Percentiles rank a stretch among this genome's conserved stretches.
These are phyloP conservation scores for Vultur gryphus DNA, from an alignment of 2,797 vertebrate species.

Conservation along the genomic window DNA sequence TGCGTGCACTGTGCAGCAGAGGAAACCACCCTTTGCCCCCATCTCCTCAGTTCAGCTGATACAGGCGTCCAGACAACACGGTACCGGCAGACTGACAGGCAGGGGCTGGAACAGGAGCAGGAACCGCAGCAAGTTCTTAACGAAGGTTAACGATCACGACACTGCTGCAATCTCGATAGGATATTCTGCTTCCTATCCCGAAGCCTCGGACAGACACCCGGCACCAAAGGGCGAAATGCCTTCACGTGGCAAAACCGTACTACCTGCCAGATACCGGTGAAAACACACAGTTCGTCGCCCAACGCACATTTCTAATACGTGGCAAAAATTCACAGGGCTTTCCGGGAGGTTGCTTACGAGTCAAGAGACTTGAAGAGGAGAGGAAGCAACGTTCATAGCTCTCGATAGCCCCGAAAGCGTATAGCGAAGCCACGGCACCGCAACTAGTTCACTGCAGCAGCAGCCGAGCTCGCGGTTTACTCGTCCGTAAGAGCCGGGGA, in stretches of 20 bases:
- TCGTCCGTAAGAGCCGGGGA: fast-evolving
- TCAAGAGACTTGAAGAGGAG: not conserved
- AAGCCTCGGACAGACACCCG: fast-evolving
- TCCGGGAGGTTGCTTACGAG: not conserved
- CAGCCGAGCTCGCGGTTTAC: not conserved
- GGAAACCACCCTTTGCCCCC: not conserved
- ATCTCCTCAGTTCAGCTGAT: fast-evolving
- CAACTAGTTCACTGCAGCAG: not conserved
- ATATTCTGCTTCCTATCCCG: fast-evolving
- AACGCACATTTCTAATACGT: fast-evolving
- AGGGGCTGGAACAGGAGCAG: not conserved
- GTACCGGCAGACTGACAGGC: fast-evolving
- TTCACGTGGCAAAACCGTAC: not conserved
- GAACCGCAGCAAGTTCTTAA: not conserved
- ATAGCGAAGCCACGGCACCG: fast-evolving
- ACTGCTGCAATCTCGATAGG: not conserved
- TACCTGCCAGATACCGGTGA: not conserved
- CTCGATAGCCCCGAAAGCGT: not conserved
- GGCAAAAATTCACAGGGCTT: not conserved
- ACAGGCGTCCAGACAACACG: fast-evolving
- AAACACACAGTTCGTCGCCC: not conserved
- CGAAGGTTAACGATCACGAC: not conserved
- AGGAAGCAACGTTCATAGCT: not conserved
- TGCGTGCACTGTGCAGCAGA: fast-evolving
- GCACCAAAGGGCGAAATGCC: fast-evolving